phyloP scores from a whole-genome alignment of 2,888 invertebrate species.

The Ferdinandea cuprea region DNA sequence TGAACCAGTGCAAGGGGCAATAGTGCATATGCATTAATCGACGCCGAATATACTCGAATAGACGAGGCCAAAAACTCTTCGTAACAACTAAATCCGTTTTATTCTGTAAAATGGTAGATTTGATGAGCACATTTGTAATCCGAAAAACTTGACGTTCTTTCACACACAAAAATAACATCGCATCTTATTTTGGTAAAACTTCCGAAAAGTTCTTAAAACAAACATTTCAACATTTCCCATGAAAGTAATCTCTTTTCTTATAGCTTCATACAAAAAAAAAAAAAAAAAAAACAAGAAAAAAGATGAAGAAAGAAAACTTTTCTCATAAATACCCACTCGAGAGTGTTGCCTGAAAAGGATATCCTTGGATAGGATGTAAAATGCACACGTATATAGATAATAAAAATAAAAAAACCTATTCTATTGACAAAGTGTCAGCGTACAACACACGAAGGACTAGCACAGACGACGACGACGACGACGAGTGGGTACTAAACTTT shows the following conservation, averaged over 20 bases:
- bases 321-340: constrained; percentile 25
- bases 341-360: neutral
- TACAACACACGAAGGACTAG: constrained; percentile 33
- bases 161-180: neutral
- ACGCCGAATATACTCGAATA: no score
- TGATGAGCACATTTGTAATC: no score
- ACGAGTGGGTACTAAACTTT: constrained; percentile 32
- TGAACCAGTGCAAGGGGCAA: no score
- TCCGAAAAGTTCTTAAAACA: constrained; percentile 3
- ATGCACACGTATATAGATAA: neutral
- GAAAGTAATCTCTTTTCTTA: constrained; percentile 17
- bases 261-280: neutral
- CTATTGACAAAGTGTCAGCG: constrained; percentile 32
- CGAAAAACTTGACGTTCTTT: no score
- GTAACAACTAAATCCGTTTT: no score
- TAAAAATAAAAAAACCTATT: constrained; percentile 24
- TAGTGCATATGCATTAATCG: no score
- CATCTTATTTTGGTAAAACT: neutral
- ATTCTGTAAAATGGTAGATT: no score
- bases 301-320: constrained; percentile 11
- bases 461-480: no score
- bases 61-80: no score
- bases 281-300: neutral
- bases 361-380: constrained; percentile 8
- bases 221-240: constrained; percentile 8